Evolutionary conservation across 2,888 invertebrate species (phyloP), one percentile per base, ranked within the genome.

Genomic region (Nemapogon koenigi): DNA sequence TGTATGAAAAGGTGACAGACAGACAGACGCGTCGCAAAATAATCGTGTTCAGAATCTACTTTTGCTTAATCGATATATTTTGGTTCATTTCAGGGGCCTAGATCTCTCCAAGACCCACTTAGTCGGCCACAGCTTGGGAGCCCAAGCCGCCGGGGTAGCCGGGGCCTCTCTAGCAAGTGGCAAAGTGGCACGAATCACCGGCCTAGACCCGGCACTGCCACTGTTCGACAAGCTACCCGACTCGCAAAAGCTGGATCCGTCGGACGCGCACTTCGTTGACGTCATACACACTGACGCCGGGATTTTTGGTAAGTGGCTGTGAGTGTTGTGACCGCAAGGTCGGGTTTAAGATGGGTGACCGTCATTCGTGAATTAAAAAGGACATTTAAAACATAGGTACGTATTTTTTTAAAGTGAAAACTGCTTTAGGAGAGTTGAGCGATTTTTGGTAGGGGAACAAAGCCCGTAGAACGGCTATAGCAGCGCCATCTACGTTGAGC

Each of bases 271-370:
- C 29, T 85, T 85, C 50, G 85, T 86, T 0, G 85, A 85, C 47
- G 76, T 84, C 16, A 85, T 86, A 44, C 86, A 86, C 50, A 83
- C 85, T 0, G 83, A 84, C 47, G 81, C 82, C 2, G 85, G 85
- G 1, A 67, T 75, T 31, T 70, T 78, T 37, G 76, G 78, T 16
- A 69, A 71, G 43, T n/a, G n/a, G n/a, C n/a, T n/a, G n/a, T n/a
- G n/a, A n/a, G n/a, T n/a, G n/a, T n/a, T n/a, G n/a, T n/a, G n/a
- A n/a, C n/a, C n/a, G n/a, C n/a, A n/a, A n/a, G n/a, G n/a, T n/a
- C n/a, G n/a, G n/a, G n/a, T n/a, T n/a, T n/a, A n/a, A n/a, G n/a
- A n/a, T n/a, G n/a, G n/a, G n/a, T n/a, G n/a, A n/a, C n/a, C n/a
- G n/a, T n/a, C n/a, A n/a, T n/a, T n/a, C n/a, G n/a, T n/a, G n/a